Evolutionary conservation across 92 coral and sea anemone species (phyloP), one percentile per base, ranked within the genome.

Genomic region (Paramuricea clavata): DNA sequence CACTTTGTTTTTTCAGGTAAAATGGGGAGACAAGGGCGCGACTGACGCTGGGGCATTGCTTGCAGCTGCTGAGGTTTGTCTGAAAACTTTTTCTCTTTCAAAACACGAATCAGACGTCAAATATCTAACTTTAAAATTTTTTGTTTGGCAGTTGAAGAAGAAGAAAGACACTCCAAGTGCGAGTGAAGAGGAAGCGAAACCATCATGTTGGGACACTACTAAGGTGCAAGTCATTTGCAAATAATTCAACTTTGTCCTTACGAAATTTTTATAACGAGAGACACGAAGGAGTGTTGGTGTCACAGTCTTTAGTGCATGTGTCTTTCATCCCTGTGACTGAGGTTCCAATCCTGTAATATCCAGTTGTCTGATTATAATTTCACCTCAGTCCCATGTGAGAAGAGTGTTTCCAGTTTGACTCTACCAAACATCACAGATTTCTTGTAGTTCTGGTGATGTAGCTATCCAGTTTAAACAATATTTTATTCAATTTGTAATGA

Each of bases 21-120:
- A 97, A 65, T 97, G 99, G 99, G 99, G 99, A 13, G 95, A 83
- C 57, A 97, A 92, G 74, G 99, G 99, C 0, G 95, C 95, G 0
- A 97, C 99, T 15, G 99, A 97, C 71, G 99, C 99, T 6, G 99
- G 99, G 23, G 86, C 95, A 13, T 90, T 92, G 69, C 93, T 97
- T 6, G 93, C 99, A 12, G 92, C 93, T 35, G 99, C 98, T 35
- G 91, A 94, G 92, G 99, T 94, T 42, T 74, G 88, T 21, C 12
- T 11, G 54, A 64, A 12, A 39, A 19, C 62, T 10, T 54, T 8
- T 5, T 19, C 44, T 39, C n/a, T n/a, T n/a, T n/a, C n/a, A n/a
- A n/a, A n/a, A n/a, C n/a, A n/a, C n/a, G n/a, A n/a, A n/a, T n/a
- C n/a, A n/a, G n/a, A n/a, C n/a, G n/a, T n/a, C n/a, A n/a, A n/a